Conservation (phyloP, 2,113 vertebrate genomes). For the Eolophus roseicapilla region DNA sequence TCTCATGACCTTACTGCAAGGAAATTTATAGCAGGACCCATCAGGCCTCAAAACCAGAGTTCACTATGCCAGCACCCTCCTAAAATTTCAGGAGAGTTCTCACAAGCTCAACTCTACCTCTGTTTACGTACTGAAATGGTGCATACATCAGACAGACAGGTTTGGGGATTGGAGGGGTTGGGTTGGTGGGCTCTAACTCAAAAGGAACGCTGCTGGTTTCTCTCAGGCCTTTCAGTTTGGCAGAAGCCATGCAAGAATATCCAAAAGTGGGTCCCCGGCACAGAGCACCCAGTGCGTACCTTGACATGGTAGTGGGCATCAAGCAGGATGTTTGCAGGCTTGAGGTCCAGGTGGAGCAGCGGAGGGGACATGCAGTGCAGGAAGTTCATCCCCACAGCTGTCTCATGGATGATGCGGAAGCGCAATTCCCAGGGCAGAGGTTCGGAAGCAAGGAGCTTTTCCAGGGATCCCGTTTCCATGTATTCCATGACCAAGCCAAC, state of each 20-base stretch:
- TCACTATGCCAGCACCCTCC: neutral
- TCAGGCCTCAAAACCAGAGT: neutral
- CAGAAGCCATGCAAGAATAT: neutral
- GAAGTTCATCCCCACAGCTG: slow-evolving; percentile 97
- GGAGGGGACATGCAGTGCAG: slow-evolving; percentile 96
- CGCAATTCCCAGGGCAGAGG: slow-evolving; percentile 93
- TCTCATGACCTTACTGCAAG: neutral
- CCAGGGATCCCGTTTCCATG: slow-evolving; percentile 96
- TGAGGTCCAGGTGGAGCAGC: slow-evolving; percentile 94
- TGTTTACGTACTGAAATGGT: neutral
- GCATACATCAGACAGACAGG: neutral
- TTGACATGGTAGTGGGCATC: slow-evolving; percentile 97
- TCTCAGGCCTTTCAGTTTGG: neutral
- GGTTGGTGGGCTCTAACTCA: neutral
- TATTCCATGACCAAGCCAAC: slow-evolving; percentile 97
- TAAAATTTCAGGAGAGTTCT: neutral
- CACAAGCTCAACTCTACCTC: neutral
- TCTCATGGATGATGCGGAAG: slow-evolving; percentile 95
- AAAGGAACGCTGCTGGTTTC: neutral
- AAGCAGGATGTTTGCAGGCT: slow-evolving; percentile 96
- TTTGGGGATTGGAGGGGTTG: neutral
- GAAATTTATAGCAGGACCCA: neutral
- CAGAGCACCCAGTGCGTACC: slow-evolving; percentile 50
- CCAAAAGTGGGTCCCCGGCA: neutral
- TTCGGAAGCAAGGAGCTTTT: slow-evolving; percentile 88